Evolutionary conservation across 2,113 vertebrate species (phyloP).

Genomic region (Muntiacus muntjak): DNA sequence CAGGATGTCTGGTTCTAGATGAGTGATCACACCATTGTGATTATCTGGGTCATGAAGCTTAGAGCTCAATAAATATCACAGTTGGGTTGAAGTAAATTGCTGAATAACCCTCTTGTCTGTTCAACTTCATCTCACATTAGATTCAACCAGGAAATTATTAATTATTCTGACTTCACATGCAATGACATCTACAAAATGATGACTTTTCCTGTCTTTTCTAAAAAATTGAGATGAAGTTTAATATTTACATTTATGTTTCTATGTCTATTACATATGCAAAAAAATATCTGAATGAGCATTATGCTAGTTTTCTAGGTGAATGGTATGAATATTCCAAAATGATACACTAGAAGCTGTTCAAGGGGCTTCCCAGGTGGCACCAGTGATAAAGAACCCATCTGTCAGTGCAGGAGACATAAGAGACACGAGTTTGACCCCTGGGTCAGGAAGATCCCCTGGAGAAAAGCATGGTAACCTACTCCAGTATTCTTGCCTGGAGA

Average conservation of each 20-base stretch:
- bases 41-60: too few relatives aligned
- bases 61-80: background rate
- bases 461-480: background rate
- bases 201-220: background rate
- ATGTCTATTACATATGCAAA: background rate
- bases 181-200: background rate
- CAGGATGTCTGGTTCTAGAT: too few relatives aligned
- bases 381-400: background rate
- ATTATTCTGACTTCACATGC: conserved; percentile 20
- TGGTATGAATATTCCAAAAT: background rate
- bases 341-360: background rate
- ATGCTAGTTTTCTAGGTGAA: background rate
- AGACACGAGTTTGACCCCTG: background rate
- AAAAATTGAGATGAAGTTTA: background rate
- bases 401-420: background rate
- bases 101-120: conserved; percentile 22
- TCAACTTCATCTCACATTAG: conserved; percentile 7
- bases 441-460: background rate
- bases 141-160: conserved; percentile 2
- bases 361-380: background rate
- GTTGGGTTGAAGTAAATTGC: background rate
- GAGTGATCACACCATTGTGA: too few relatives aligned
- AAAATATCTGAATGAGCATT: background rate
- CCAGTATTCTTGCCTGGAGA: background rate
- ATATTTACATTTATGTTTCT: background rate